phyloP scores from a whole-genome alignment of 2,888 invertebrate species.

The Lottia scabra region DNA sequence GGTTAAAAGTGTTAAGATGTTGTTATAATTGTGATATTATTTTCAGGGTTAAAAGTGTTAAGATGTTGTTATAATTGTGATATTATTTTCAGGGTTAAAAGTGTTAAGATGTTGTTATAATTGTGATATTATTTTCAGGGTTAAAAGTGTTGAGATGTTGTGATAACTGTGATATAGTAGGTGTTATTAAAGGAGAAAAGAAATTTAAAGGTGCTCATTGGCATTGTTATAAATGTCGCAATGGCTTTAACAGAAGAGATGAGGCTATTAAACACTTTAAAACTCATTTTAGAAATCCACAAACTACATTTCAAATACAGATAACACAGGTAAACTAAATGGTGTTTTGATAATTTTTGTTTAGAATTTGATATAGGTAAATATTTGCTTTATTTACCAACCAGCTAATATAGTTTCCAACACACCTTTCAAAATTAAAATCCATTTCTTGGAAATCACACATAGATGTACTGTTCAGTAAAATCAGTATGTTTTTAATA shows the following conservation, averaged over 20 bases:
- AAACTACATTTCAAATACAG: constrained; percentile 69
- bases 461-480: too few species aligned
- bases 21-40: neutral
- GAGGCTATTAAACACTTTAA: constrained; percentile 69
- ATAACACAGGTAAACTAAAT: constrained; percentile 56
- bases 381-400: too few species aligned
- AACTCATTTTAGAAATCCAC: constrained; percentile 68
- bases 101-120: neutral
- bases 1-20: neutral
- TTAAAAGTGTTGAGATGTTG: constrained; percentile 67
- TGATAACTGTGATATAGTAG: constrained; percentile 69
- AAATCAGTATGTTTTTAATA: too few species aligned
- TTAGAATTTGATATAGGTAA: too few species aligned
- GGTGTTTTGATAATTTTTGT: too few species aligned
- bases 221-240: constrained; percentile 68
- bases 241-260: constrained; percentile 68
- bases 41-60: constrained; percentile 64
- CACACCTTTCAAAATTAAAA: too few species aligned
- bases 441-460: too few species aligned
- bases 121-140: constrained; percentile 44
- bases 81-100: constrained; percentile 44
- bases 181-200: constrained; percentile 68
- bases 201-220: constrained; percentile 69
- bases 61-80: constrained; percentile 68
- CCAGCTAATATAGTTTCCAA: too few species aligned